Evolutionary conservation across 2,113 vertebrate genomes (phyloP).

Genomic region (Cyphomyrus discorhynchus): DNA sequence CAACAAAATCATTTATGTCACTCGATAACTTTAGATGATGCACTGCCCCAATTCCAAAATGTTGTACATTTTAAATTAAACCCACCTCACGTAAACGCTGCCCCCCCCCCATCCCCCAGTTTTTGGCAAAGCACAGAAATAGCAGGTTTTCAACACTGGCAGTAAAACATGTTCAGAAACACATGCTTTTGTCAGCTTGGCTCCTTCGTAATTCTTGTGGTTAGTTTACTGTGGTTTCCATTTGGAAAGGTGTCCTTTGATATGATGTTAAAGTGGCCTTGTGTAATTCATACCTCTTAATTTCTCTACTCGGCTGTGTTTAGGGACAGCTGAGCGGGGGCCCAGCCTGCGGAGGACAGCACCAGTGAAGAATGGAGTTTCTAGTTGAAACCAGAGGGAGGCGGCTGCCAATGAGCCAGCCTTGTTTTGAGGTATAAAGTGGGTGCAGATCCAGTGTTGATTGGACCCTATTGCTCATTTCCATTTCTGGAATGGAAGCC

Average conservation of each 20-base stretch:
- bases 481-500: neutral
- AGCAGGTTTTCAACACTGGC: slow-evolving; percentile 22
- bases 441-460: neutral
- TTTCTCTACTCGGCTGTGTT: slow-evolving; percentile 41
- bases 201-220: slow-evolving; percentile 29
- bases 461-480: neutral
- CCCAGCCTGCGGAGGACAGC: slow-evolving; percentile 38
- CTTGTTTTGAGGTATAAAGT: neutral
- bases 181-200: slow-evolving; percentile 23
- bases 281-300: slow-evolving; percentile 50
- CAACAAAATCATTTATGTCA: neutral
- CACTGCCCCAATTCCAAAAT: neutral
- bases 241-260: slow-evolving; percentile 48
- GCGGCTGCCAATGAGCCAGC: slow-evolving; percentile 22
- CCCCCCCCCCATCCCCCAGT: neutral
- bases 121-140: slow-evolving; percentile 1
- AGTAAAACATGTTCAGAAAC: slow-evolving; percentile 21
- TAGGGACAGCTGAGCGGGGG: slow-evolving; percentile 36
- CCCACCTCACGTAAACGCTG: neutral
- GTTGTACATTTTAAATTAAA: neutral
- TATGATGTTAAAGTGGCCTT: slow-evolving; percentile 41
- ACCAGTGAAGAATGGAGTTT: slow-evolving; percentile 41
- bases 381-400: slow-evolving; percentile 31
- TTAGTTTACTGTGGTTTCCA: slow-evolving; percentile 45
- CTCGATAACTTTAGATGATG: neutral